Evolutionary conservation across 2,888 invertebrate genomes (phyloP).

Genomic region (Tipula lateralis): DNA sequence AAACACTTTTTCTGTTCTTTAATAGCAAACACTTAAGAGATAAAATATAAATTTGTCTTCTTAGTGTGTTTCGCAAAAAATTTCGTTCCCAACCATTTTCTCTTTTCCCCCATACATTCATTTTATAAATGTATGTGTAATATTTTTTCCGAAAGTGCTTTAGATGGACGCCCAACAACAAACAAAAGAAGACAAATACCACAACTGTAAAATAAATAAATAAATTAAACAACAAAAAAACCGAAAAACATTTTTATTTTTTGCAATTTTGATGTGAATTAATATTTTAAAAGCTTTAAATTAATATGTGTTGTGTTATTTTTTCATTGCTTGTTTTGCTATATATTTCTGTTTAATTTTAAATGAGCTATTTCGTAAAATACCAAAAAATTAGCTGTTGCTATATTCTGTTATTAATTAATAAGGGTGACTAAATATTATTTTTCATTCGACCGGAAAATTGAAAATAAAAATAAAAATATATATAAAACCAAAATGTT

Average conservation of each 20-base stretch:
- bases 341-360: background rate
- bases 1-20: background rate
- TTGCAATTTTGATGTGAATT: background rate
- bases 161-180: background rate
- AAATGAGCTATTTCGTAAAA: background rate
- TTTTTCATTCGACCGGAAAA: background rate
- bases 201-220: background rate
- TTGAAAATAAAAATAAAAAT: background rate
- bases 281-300: background rate
- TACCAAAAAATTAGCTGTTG: background rate
- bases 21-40: background rate
- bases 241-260: background rate
- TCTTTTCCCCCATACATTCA: background rate
- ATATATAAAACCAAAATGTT: background rate
- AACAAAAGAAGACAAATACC: background rate
- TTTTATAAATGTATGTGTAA: background rate
- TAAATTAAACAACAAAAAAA: background rate
- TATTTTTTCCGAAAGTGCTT: background rate
- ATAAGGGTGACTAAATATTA: constrained; percentile 1
- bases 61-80: background rate
- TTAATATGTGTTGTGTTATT: background rate
- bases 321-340: background rate
- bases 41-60: background rate
- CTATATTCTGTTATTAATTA: background rate
- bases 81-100: background rate